Evolutionary conservation across 2,888 invertebrate species (phyloP).

Genomic region (Noctua comes): DNA sequence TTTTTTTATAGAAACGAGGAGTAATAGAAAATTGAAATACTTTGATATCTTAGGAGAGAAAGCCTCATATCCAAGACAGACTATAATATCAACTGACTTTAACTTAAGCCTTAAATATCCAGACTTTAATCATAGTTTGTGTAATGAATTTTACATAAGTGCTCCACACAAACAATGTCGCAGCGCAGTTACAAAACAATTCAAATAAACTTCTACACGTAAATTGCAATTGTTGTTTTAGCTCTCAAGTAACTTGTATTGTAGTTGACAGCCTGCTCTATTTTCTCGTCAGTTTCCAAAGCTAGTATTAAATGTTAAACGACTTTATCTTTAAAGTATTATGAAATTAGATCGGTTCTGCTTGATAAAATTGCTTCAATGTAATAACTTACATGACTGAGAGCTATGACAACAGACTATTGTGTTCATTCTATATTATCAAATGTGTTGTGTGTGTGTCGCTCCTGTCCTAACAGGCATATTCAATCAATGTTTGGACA

Average conservation of each 20-base stretch:
- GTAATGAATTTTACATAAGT: background rate
- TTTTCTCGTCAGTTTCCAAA: conserved; percentile 30
- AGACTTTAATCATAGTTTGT: no score
- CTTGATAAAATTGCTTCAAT: conserved; percentile 21
- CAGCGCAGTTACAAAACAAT: conserved; percentile 30
- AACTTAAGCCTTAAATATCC: background rate
- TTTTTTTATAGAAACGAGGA: background rate
- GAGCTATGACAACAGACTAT: background rate
- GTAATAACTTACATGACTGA: conserved; percentile 23
- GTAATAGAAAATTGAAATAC: no score
- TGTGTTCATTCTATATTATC: background rate
- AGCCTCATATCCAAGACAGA: background rate
- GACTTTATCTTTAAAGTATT: conserved; percentile 51
- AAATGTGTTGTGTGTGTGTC: no score
- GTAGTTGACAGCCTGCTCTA: conserved; percentile 42
- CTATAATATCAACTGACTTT: background rate
- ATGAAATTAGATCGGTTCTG: conserved; percentile 20
- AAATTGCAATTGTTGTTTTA: conserved; percentile 47
- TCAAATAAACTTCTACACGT: conserved; percentile 25
- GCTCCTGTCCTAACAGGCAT: no score
- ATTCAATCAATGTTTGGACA: no score
- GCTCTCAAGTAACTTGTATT: conserved; percentile 45
- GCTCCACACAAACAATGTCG: background rate
- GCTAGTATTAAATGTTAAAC: conserved; percentile 36
- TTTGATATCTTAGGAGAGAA: background rate